Evolutionary conservation across 2,797 vertebrate species (phyloP).

Genomic region (Glyptemys insculpta): DNA sequence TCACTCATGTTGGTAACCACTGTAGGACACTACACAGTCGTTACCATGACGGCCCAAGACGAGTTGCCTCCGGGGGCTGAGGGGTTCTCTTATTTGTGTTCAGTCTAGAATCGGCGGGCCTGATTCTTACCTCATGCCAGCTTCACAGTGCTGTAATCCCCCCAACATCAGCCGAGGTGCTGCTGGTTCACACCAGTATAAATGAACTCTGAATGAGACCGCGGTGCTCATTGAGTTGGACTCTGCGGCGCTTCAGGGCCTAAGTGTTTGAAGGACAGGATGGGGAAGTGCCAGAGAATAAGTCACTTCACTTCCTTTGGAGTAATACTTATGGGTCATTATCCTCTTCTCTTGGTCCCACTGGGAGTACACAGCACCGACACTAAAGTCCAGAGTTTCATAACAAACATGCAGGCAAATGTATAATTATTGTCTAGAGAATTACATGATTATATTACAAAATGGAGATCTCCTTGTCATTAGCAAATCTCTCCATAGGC

Average conservation of each 20-base stretch:
- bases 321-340: conserved; percentile 2
- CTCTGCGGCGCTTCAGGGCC: background rate
- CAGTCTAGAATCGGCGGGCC: background rate
- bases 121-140: background rate
- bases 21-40: background rate
- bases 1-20: background rate
- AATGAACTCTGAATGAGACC: background rate
- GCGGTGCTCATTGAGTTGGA: background rate
- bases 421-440: conserved; percentile 66
- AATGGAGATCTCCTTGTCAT: conserved; percentile 66
- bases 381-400: conserved; percentile 34
- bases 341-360: background rate
- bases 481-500: conserved; percentile 64
- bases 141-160: background rate
- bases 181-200: background rate
- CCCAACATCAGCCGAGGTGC: background rate
- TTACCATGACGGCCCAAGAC: background rate
- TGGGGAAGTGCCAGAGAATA: background rate
- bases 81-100: background rate
- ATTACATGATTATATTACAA: conserved; percentile 56
- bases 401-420: conserved; percentile 44
- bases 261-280: background rate
- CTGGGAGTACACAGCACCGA: conserved; percentile 1
- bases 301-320: background rate
- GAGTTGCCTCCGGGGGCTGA: background rate